Conservation (phyloP, 2,888 invertebrate species). For the Xanthia icteritia region DNA sequence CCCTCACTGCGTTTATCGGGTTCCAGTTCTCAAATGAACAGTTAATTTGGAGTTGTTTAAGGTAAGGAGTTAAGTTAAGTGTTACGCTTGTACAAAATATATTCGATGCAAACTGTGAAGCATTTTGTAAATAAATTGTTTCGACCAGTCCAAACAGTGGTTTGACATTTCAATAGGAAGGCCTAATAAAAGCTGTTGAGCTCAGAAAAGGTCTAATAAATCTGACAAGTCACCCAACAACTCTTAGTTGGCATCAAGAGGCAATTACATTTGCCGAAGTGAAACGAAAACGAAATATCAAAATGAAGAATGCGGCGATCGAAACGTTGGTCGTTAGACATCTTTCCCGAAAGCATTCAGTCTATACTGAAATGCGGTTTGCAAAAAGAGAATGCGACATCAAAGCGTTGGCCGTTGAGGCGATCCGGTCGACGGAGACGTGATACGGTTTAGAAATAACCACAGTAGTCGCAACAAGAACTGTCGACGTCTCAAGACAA, state of each 20-base stretch:
- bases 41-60: constrained; percentile 56
- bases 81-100: constrained; percentile 19
- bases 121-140: not conserved
- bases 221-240: constrained; percentile 45
- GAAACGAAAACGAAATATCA: constrained; percentile 69
- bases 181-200: constrained; percentile 33
- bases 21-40: constrained; percentile 71
- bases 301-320: constrained; percentile 73
- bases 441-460: constrained; percentile 88
- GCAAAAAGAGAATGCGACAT: constrained; percentile 89
- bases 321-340: constrained; percentile 76
- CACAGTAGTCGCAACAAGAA: constrained; percentile 73
- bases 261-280: constrained; percentile 63
- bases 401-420: constrained; percentile 83
- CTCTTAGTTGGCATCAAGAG: constrained; percentile 58
- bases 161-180: constrained; percentile 39
- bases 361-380: constrained; percentile 84
- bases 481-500: constrained; percentile 79
- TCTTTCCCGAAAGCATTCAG: constrained; percentile 88
- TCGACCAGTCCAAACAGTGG: not conserved
- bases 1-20: constrained; percentile 72
- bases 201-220: constrained; percentile 50
- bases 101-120: constrained; percentile 3
- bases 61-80: constrained; percentile 3
- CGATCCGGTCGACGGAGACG: constrained; percentile 85